phyloP scores from a whole-genome alignment of 92 coral and sea anemone species.

The Paragorgia papillata region DNA sequence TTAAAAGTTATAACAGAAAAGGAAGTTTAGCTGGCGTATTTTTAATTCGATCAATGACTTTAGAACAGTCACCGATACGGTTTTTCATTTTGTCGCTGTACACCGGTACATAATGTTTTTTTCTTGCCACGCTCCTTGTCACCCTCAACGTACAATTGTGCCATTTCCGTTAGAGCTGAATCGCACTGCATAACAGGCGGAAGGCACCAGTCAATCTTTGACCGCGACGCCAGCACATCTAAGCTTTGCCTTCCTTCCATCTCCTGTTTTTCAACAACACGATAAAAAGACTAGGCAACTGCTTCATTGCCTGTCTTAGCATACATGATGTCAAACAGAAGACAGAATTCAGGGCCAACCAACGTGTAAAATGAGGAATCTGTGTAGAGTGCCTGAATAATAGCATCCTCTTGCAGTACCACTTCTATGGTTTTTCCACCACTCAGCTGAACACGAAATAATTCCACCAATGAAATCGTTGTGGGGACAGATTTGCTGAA shows the following conservation, averaged over 20 bases:
- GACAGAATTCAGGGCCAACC: no score
- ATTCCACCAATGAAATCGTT: conserved; percentile 4
- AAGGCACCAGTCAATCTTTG: no score
- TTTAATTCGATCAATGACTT: conserved; percentile 15
- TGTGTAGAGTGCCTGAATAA: conserved; percentile 12
- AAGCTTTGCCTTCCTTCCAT: conserved; percentile 30
- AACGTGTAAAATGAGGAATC: no score
- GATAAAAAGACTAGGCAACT: conserved; percentile 12
- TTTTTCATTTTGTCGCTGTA: conserved; percentile 11
- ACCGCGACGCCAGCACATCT: no score
- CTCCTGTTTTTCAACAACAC: conserved; percentile 12
- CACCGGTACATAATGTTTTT: neutral
- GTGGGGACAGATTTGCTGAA: conserved; percentile 1
- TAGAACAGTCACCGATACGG: conserved; percentile 14
- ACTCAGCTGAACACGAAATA: conserved; percentile 10
- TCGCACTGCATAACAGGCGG: no score
- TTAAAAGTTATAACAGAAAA: conserved; percentile 6
- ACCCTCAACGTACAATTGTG: conserved; percentile 3
- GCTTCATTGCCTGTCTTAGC: no score
- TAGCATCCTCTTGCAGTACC: conserved; percentile 22
- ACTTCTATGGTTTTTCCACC: conserved; percentile 5
- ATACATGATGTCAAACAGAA: no score
- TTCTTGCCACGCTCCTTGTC: neutral
- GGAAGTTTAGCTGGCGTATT: conserved; percentile 19
- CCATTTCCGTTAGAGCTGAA: conserved; percentile 7